Evolutionary conservation across 2,797 vertebrate species (phyloP).

Genomic region (Oreochromis mossambicus): DNA sequence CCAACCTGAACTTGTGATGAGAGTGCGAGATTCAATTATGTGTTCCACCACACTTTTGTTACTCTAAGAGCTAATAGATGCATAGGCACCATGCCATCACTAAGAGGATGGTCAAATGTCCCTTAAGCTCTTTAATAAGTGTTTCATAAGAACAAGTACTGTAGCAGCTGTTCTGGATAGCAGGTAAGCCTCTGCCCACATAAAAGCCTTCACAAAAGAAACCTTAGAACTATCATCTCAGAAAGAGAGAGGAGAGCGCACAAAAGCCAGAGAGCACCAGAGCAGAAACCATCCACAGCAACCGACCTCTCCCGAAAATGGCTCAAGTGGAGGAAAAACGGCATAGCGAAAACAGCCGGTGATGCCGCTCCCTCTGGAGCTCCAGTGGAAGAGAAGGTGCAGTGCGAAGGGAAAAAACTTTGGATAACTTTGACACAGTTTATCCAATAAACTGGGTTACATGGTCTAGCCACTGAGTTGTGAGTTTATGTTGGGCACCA

Average conservation of each 20-base stretch:
- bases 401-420: neutral
- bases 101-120: neutral
- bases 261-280: neutral
- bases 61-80: neutral
- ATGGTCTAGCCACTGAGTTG: neutral
- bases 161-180: neutral
- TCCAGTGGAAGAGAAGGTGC: neutral
- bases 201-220: neutral
- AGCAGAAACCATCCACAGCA: neutral
- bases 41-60: neutral
- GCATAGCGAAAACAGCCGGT: neutral
- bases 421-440: neutral
- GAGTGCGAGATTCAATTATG: neutral
- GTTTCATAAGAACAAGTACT: neutral
- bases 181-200: neutral
- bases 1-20: neutral
- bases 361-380: neutral
- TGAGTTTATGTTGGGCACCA: neutral
- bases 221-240: neutral
- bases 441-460: neutral
- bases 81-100: neutral
- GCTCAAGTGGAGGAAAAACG: neutral
- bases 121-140: neutral
- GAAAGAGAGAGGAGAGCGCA: neutral
- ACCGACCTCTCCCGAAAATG: neutral